Percentiles rank a stretch among this genome's conserved stretches.
Conservation (phyloP, 2,797 vertebrate genomes). For the Microctenopoma steveboyesi region DNA sequence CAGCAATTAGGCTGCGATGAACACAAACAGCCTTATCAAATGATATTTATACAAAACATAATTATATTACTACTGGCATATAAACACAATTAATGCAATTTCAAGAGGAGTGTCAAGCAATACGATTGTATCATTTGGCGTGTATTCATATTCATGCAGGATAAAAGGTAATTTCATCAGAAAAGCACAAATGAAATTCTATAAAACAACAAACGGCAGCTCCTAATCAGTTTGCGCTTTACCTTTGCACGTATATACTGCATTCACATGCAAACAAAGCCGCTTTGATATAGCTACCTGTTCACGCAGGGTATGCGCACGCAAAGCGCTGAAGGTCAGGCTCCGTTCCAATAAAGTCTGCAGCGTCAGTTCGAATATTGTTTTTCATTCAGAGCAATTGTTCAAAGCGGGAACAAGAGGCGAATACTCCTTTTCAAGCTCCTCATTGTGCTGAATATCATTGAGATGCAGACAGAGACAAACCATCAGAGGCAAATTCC, state of each 20-base stretch:
- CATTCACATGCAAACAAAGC: conserved; percentile 4
- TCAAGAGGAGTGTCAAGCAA: conserved; percentile 12
- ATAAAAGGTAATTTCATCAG: conserved; percentile 14
- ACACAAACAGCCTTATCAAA: conserved; percentile 49
- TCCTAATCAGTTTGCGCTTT: conserved; percentile 35
- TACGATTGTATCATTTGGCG: conserved; percentile 1
- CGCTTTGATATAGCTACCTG: conserved; percentile 13
- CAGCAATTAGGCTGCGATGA: conserved; percentile 32
- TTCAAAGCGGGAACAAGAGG: conserved; percentile 36
- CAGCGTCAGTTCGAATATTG: conserved; percentile 17
- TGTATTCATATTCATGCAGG: conserved; percentile 13
- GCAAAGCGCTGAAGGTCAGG: conserved; percentile 44
- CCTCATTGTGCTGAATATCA: conserved; percentile 54
- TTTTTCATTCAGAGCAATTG: conserved; percentile 35
- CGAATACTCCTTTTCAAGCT: conserved; percentile 36
- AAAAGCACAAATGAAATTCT: conserved; percentile 1
- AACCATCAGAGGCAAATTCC: conserved; percentile 64
- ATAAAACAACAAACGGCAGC: conserved; percentile 10
- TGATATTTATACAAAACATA: conserved; percentile 27
- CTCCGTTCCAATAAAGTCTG: conserved; percentile 7
- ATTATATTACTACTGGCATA: conserved; percentile 39
- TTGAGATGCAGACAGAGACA: conserved; percentile 73
- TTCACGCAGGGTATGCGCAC: neutral
- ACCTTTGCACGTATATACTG: neutral
- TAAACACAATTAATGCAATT: conserved; percentile 32